Percentiles rank a stretch among this genome's conserved stretches.
These are phyloP conservation scores for Anguilla rostrata DNA, from an alignment of 2,113 vertebrate genomes.

Conservation along the genomic window DNA sequence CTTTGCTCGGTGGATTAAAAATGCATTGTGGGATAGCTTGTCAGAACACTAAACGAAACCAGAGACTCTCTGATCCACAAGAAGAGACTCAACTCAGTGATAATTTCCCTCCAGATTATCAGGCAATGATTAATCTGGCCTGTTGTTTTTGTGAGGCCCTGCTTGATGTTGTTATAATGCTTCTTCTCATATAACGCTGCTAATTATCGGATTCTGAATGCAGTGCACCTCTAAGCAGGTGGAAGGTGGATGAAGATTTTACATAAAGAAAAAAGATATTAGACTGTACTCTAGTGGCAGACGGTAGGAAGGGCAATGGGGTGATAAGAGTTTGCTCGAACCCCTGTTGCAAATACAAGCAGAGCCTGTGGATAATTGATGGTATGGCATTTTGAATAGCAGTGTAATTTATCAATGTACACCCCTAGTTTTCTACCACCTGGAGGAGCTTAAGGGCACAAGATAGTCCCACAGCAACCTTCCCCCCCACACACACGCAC, in stretches of 20 bases:
- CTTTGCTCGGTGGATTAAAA: not conserved
- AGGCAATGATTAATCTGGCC: not conserved
- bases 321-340: not conserved
- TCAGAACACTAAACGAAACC: not conserved
- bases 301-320: no score
- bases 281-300: no score
- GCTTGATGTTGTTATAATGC: not conserved
- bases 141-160: not conserved
- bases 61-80: not conserved
- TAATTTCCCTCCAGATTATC: not conserved
- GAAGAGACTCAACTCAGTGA: not conserved
- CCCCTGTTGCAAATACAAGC: not conserved
- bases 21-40: not conserved
- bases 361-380: not conserved
- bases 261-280: not conserved
- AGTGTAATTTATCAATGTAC: not conserved
- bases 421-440: not conserved
- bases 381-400: not conserved
- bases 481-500: no score
- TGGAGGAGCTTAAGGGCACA: not conserved
- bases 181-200: not conserved
- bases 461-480: not conserved
- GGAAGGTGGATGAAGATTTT: not conserved
- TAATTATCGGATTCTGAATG: not conserved
- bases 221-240: not conserved